A percentile compares a stretch with the other conserved stretches of the same genome.
Conservation (phyloP, 2,113 vertebrate genomes). For the Carassius carassius region DNA sequence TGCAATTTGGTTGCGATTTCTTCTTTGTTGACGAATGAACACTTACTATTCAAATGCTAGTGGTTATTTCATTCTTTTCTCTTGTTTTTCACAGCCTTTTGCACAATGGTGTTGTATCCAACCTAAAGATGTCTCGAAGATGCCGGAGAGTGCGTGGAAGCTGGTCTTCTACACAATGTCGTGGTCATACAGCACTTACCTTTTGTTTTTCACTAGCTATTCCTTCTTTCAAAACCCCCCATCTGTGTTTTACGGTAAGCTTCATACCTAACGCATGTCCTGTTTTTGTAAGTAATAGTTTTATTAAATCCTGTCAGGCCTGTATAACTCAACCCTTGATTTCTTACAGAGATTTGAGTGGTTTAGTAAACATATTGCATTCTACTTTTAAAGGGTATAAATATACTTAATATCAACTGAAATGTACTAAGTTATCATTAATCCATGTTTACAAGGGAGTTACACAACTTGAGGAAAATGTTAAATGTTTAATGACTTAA, state of each 20-base stretch:
- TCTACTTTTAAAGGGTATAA: not conserved
- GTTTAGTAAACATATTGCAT: not conserved
- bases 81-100: slow-evolving; percentile 79
- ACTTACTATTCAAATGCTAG: not conserved
- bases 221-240: slow-evolving; percentile 92
- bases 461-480: not conserved
- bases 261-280: not conserved
- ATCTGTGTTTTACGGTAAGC: slow-evolving; percentile 88
- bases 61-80: not conserved
- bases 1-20: not conserved
- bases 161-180: slow-evolving; percentile 90
- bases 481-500: not conserved
- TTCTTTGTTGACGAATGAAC: not conserved
- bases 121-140: slow-evolving; percentile 90
- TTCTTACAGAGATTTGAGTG: not conserved
- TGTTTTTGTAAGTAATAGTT: not conserved
- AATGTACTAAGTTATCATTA: too few species aligned
- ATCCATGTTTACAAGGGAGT: not conserved
- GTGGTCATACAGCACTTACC: slow-evolving; percentile 90
- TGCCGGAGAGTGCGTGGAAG: slow-evolving; percentile 98
- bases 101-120: slow-evolving; percentile 81
- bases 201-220: slow-evolving; percentile 91
- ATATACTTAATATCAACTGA: not conserved
- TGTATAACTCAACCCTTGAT: not conserved
- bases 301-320: not conserved